These are phyloP conservation scores for Potorous gilbertii DNA, from an alignment of 2,797 vertebrate genomes.

Conservation along the genomic window DNA sequence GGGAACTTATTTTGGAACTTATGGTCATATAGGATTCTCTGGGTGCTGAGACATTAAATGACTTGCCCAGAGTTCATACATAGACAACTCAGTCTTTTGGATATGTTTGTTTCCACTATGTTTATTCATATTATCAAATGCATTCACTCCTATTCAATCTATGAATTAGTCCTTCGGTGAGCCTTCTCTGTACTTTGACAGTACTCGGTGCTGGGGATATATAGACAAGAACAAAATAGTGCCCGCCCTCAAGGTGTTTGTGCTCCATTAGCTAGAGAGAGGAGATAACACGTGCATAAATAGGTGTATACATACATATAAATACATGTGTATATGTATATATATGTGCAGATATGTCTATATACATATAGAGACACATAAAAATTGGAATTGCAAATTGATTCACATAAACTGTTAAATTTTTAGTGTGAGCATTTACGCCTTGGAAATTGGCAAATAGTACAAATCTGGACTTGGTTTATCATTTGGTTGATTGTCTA, in stretches of 20 bases:
- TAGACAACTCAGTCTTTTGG: background rate
- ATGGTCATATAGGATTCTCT: background rate
- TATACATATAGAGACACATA: background rate
- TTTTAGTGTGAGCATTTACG: background rate
- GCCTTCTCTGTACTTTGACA: background rate
- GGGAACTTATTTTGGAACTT: background rate
- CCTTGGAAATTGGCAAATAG: background rate
- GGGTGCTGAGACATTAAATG: background rate
- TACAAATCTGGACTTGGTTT: background rate
- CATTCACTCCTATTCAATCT: background rate
- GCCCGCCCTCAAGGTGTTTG: background rate
- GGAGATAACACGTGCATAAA: background rate
- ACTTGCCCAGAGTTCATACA: background rate
- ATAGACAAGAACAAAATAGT: background rate
- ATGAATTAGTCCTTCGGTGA: background rate
- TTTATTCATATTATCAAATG: background rate
- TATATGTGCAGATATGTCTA: fast-evolving
- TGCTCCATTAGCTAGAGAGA: background rate
- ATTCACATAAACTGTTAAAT: background rate
- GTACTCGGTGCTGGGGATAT: background rate
- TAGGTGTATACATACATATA: background rate
- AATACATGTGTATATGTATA: background rate
- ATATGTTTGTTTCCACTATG: background rate
- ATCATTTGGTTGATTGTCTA: background rate
- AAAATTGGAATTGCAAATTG: background rate